Evolutionary conservation across 2,888 invertebrate genomes (phyloP).

Genomic region (Cephonodes hylas): DNA sequence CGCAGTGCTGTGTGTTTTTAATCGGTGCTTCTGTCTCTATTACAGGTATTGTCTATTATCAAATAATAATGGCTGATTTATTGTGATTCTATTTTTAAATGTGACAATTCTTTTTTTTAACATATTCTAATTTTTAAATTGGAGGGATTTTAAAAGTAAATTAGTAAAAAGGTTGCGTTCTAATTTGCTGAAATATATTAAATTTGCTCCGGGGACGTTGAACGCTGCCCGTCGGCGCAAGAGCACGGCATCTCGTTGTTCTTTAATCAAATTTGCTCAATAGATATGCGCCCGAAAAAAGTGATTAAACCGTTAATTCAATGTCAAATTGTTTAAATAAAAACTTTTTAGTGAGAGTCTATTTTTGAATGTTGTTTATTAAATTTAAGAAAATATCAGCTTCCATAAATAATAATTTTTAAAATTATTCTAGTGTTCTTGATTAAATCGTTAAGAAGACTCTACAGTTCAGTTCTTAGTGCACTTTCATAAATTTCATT

Average conservation of each 20-base stretch:
- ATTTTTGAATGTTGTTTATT: too few species aligned
- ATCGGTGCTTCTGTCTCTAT: not conserved
- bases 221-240: not conserved
- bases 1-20: conserved; percentile 8
- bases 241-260: not conserved
- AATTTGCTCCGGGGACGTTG: not conserved
- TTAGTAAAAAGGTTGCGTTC: not conserved
- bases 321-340: too few species aligned
- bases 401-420: too few species aligned
- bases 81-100: not conserved
- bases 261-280: too few species aligned
- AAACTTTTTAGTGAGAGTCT: too few species aligned
- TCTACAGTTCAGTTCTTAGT: too few species aligned
- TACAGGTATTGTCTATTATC: not conserved
- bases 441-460: too few species aligned
- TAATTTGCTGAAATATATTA: not conserved
- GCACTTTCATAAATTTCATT: too few species aligned
- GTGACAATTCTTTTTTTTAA: not conserved
- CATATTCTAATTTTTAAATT: not conserved
- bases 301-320: too few species aligned
- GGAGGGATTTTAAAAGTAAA: not conserved
- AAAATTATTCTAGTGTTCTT: too few species aligned
- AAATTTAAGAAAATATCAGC: too few species aligned
- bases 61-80: not conserved
- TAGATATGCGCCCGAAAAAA: not conserved